Conservation (phyloP, 1,140 invertebrate genomes). For the Scaptomyza graminum region DNA sequence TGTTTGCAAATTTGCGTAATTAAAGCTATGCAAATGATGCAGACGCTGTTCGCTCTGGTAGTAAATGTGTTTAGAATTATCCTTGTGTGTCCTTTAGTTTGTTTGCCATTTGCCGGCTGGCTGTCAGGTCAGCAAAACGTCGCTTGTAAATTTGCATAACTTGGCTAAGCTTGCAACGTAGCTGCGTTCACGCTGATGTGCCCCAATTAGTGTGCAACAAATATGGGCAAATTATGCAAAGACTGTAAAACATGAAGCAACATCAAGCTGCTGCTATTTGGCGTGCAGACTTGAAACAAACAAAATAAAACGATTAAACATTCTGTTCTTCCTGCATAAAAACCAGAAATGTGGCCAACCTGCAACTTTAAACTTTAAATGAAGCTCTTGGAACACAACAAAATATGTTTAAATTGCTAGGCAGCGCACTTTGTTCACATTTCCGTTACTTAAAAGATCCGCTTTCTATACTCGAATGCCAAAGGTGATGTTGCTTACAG, state of each 20-base stretch:
- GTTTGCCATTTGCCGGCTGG: background rate
- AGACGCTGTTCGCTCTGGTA: conserved; percentile 2
- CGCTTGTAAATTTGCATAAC: conserved; percentile 60
- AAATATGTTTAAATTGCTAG: conserved; percentile 14
- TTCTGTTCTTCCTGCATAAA: no score
- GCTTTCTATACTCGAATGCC: conserved; percentile 8
- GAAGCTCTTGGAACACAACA: conserved; percentile 16
- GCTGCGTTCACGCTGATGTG: conserved; percentile 19
- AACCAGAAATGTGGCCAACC: background rate
- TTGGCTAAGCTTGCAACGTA: conserved; percentile 29
- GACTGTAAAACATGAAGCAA: conserved; percentile 2
- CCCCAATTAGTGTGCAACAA: conserved; percentile 59
- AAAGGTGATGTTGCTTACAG: background rate
- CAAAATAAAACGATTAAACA: background rate
- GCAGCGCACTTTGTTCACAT: conserved; percentile 45
- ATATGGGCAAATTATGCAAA: conserved; percentile 40
- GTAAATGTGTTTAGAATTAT: background rate
- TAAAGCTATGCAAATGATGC: conserved; percentile 54
- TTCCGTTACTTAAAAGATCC: conserved; percentile 68
- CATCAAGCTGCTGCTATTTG: conserved; percentile 9
- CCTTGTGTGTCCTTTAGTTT: background rate
- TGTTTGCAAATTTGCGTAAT: conserved; percentile 53
- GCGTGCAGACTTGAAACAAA: conserved; percentile 34
- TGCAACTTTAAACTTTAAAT: background rate
- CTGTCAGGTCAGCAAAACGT: conserved; percentile 20